A percentile compares a stretch with the other conserved stretches of the same genome.
These are phyloP conservation scores for Troides oblongomaculatus DNA, from an alignment of 2,888 invertebrate species.

Conservation along the genomic window DNA sequence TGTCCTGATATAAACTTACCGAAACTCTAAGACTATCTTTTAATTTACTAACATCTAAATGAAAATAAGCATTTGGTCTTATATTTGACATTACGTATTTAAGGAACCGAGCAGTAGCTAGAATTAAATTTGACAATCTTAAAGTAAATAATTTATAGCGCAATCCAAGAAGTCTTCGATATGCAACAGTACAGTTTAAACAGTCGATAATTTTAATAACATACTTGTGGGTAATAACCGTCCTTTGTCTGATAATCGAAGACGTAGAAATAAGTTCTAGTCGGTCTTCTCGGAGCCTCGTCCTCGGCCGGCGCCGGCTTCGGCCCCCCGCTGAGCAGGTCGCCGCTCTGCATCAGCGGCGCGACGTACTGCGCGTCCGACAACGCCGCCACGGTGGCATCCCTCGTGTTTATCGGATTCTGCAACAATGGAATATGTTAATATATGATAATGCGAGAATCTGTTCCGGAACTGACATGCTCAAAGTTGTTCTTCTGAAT, in stretches of 20 bases:
- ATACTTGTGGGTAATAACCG: constrained; percentile 89
- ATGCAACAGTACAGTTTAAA: no score
- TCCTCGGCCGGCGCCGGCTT: constrained; percentile 78
- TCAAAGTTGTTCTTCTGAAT: no score
- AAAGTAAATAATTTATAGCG: no score
- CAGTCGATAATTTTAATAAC: no score
- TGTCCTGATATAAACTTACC: no score
- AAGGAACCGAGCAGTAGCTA: no score
- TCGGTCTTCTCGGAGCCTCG: constrained; percentile 79
- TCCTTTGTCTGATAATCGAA: constrained; percentile 95
- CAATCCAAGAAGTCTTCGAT: no score
- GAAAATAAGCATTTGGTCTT: no score
- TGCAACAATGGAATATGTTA: constrained; percentile 56
- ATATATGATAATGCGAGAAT: constrained; percentile 7
- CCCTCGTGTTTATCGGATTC: constrained; percentile 92
- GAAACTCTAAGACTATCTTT: no score
- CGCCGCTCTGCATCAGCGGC: constrained; percentile 92
- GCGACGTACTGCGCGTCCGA: constrained; percentile 97
- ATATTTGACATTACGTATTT: no score
- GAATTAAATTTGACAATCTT: no score
- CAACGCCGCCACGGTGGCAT: constrained; percentile 93
- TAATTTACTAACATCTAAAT: no score
- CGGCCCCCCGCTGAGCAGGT: constrained; percentile 86
- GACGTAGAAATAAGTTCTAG: constrained; percentile 92
- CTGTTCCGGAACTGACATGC: neutral